Evolutionary conservation across 2,113 vertebrate species (phyloP), one percentile per base, ranked within the genome.

Genomic region (Anolis sagrei): DNA sequence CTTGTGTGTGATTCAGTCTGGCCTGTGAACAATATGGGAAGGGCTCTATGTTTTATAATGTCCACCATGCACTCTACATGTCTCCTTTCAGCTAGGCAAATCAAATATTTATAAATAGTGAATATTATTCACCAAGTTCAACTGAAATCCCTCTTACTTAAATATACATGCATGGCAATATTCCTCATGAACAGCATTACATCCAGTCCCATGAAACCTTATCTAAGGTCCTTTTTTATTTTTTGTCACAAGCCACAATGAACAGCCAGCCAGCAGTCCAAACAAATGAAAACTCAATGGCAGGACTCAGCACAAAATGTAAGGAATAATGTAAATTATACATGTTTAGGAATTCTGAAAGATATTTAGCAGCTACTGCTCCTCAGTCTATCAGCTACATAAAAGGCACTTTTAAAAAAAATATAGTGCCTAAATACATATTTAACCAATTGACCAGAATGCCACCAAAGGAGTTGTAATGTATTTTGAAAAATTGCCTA

Each of bases 391-490:
- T 93, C 27, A 0, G 89, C 90, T 91, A 36, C 88, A 90, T 93
- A 83, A 95, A 93, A 93, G 86, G 32, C 86, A 86, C 89, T 77
- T 77, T 66, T 92, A 79, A 13, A 88, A 84, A 79, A 81, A 79
- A 81, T 81, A 90, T 92, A 69, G 76, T 89, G 89, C 92, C 93
- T 94, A 93, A 95, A 93, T 94, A 88, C 94, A 90, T 94, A 91
- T 95, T 94, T 95, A 95, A 95, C 92, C 93, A 95, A 94, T 95
- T 95, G 94, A 93, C 94, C 93, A 94, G 92, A 94, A 94, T 95
- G 94, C 91, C 92, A 95, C 90, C 92, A 91, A 93, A 95, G 88
- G 92, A 94, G 87, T 92, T 94, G 90, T 90, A 95, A 93, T 91
- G 82, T 94, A 91, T 92, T 95, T 95, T 95, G 94, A 95, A 95